Conservation (phyloP, 2,113 vertebrate genomes). For the Bujurquina vittata region DNA sequence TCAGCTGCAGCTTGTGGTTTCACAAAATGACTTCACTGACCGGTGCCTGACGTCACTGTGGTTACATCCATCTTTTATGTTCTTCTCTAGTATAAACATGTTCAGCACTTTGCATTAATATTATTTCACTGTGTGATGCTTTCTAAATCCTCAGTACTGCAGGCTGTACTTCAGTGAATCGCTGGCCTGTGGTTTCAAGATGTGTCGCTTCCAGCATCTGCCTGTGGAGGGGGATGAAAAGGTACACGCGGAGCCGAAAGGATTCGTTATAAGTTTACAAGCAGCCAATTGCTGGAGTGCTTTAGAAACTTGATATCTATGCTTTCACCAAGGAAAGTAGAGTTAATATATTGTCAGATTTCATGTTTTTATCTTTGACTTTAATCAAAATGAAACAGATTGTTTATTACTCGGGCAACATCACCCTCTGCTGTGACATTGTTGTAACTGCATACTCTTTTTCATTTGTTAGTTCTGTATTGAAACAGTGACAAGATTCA, state of each 20-base stretch:
- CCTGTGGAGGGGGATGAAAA: constrained; percentile 86
- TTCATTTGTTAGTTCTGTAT: constrained; percentile 78
- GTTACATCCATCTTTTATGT: background rate
- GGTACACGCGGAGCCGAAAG: constrained; percentile 74
- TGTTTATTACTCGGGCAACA: constrained; percentile 1
- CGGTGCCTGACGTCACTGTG: background rate
- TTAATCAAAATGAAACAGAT: background rate
- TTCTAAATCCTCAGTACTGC: constrained; percentile 82
- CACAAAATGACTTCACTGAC: too few relatives aligned
- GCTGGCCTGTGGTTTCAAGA: constrained; percentile 78
- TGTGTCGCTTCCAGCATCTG: constrained; percentile 86
- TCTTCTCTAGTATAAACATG: background rate
- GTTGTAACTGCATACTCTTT: background rate
- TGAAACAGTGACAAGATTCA: constrained; percentile 83
- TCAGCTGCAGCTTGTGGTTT: background rate
- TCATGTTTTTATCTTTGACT: background rate
- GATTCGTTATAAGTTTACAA: background rate
- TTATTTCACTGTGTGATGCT: background rate
- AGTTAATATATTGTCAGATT: background rate
- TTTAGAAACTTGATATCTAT: background rate
- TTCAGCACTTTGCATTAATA: background rate
- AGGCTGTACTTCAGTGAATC: constrained; percentile 86
- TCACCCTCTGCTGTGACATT: constrained; percentile 26
- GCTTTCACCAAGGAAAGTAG: background rate
- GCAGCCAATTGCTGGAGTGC: background rate